A percentile compares a stretch with the other conserved stretches of the same genome.
phyloP scores from a whole-genome alignment of 2,888 invertebrate genomes.

The Chrysolina americana region DNA sequence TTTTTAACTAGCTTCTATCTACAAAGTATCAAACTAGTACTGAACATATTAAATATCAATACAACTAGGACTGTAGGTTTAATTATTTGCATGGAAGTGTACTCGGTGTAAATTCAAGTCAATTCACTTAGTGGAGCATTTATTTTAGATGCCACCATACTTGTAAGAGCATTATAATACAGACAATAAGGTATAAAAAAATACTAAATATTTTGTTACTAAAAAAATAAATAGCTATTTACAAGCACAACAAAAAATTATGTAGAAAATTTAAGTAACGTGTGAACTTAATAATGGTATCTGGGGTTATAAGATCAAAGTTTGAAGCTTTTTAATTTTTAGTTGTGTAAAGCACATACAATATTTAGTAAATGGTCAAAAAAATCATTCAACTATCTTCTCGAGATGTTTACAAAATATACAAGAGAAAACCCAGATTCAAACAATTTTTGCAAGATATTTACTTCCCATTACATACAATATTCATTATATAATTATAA shows the following conservation, averaged over 20 bases:
- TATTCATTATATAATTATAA: background rate
- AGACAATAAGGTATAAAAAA: constrained; percentile 59
- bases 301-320: constrained; percentile 44
- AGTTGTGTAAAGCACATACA: constrained; percentile 44
- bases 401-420: background rate
- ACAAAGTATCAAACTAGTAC: no score
- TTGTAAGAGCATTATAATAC: constrained; percentile 49
- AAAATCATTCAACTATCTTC: constrained; percentile 27
- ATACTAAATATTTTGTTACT: constrained; percentile 56
- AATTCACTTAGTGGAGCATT: background rate
- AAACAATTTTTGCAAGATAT: background rate
- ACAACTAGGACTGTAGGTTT: no score
- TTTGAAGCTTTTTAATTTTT: constrained; percentile 34
- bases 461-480: background rate
- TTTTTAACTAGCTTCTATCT: no score
- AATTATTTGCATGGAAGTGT: no score
- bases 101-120: no score
- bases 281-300: constrained; percentile 38
- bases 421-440: background rate
- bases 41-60: no score
- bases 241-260: constrained; percentile 58
- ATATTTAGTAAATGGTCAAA: constrained; percentile 46
- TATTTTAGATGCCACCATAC: constrained; percentile 31
- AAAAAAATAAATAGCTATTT: constrained; percentile 63
- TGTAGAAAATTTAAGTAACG: constrained; percentile 51